A percentile compares a stretch with the other conserved stretches of the same genome.
Conservation (phyloP, 2,113 vertebrate species). For the Upupa epops region DNA sequence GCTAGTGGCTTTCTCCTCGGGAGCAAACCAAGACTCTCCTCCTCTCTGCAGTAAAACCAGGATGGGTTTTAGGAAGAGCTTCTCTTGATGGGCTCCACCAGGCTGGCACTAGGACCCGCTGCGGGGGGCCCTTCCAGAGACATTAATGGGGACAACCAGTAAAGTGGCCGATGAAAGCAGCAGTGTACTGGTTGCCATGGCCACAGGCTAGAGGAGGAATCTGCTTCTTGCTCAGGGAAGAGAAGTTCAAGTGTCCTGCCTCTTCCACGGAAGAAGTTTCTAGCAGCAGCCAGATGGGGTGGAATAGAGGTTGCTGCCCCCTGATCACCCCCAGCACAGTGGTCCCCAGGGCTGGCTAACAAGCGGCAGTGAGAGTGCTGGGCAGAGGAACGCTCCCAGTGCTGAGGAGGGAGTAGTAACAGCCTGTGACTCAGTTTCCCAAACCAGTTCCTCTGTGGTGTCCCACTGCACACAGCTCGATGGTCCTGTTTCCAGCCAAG, state of each 20-base stretch:
- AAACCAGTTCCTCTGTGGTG: not conserved
- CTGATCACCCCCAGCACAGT: not conserved
- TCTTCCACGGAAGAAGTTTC: not conserved
- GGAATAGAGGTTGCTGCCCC: accelerated
- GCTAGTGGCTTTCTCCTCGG: not conserved
- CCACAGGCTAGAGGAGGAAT: not conserved
- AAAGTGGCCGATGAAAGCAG: not conserved
- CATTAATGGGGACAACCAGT: not conserved
- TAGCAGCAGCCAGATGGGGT: not conserved
- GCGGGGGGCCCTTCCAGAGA: not conserved
- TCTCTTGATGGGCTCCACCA: not conserved
- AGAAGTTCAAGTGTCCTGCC: accelerated
- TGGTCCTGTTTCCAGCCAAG: not conserved
- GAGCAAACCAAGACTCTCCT: not conserved
- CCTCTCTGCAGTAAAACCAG: not conserved
- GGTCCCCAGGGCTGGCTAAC: not conserved
- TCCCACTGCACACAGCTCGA: too few relatives aligned
- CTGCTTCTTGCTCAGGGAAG: not conserved
- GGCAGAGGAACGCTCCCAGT: not conserved
- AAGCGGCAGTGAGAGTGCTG: not conserved
- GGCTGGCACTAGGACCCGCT: accelerated
- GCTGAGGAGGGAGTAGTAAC: not conserved
- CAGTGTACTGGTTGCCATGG: not conserved
- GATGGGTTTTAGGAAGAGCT: not conserved
- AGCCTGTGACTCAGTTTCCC: not conserved